Conservation (phyloP, 2,888 invertebrate species). For the Nasonia oneida region DNA sequence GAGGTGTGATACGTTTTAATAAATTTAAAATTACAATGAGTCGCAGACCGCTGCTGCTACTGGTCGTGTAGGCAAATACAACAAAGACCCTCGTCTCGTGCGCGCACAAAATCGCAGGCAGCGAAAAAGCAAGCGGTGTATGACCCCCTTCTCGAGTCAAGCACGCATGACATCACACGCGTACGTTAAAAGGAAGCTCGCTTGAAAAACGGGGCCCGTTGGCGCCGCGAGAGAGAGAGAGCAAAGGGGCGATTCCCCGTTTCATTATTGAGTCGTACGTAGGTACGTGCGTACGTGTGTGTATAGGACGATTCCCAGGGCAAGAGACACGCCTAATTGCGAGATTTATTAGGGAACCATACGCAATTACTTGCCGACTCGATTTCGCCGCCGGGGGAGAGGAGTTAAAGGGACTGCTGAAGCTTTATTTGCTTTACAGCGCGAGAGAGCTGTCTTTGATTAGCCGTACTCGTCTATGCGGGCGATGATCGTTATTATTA, state of each 20-base stretch:
- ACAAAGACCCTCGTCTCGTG: not conserved
- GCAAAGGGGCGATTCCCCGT: constrained; percentile 2
- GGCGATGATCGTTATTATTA: not conserved
- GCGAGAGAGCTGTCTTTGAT: not conserved
- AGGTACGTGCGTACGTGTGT: not conserved
- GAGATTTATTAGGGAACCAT: constrained; percentile 61
- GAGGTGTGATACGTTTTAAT: constrained; percentile 58
- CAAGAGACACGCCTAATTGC: constrained; percentile 61
- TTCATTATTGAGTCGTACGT: constrained; percentile 41
- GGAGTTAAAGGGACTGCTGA: not conserved
- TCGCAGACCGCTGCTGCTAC: not conserved
- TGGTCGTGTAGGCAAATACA: not conserved
- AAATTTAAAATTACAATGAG: constrained; percentile 59
- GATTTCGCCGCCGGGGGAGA: not conserved
- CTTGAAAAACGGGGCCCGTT: constrained; percentile 32
- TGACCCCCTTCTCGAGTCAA: not conserved
- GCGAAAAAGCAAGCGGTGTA: constrained; percentile 3
- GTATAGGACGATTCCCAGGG: constrained; percentile 46
- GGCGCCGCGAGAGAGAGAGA: not conserved
- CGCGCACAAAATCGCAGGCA: constrained; percentile 10
- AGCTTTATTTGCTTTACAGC: no score
- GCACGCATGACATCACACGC: constrained; percentile 50
- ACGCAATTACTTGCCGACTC: constrained; percentile 46
- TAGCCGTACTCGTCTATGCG: not conserved
- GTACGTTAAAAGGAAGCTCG: constrained; percentile 39